These are phyloP conservation scores for Zonitis immaculata DNA, from an alignment of 2,888 invertebrate genomes.

Conservation along the genomic window DNA sequence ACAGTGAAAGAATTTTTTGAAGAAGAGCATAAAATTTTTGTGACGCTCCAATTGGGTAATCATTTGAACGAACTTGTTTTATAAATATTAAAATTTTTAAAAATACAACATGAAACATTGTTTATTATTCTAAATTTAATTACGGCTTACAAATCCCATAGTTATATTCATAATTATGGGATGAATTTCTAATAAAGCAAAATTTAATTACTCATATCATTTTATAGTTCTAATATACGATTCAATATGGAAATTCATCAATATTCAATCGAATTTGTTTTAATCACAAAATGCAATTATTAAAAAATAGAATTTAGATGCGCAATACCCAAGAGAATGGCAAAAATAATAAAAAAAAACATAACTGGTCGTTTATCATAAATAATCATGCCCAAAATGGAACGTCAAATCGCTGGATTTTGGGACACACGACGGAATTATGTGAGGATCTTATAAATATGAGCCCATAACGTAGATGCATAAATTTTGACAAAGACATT, in stretches of 20 bases:
- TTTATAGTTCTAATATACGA: no score
- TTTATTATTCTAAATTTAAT: not conserved
- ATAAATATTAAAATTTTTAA: no score
- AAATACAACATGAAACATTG: no score
- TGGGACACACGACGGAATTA: constrained; percentile 9
- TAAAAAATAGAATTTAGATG: not conserved
- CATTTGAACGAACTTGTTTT: not conserved
- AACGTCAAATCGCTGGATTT: constrained; percentile 14
- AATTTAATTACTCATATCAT: no score
- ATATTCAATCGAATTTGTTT: no score
- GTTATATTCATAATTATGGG: no score
- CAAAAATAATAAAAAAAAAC: not conserved
- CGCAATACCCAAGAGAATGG: not conserved
- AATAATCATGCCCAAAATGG: constrained; percentile 5
- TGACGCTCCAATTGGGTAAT: not conserved
- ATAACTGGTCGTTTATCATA: constrained; percentile 3
- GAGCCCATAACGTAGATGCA: constrained; percentile 6
- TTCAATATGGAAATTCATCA: no score
- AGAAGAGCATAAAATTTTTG: no score
- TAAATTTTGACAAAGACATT: constrained; percentile 6
- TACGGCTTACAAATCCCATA: no score
- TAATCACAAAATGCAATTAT: not conserved
- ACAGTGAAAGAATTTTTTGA: not conserved
- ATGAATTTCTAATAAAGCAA: no score
- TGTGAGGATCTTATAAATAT: constrained; percentile 1